Percentiles rank a stretch among this genome's conserved stretches.
These are phyloP conservation scores for Drosophila eohydei DNA, from an alignment of 2,888 invertebrate species.

Conservation along the genomic window DNA sequence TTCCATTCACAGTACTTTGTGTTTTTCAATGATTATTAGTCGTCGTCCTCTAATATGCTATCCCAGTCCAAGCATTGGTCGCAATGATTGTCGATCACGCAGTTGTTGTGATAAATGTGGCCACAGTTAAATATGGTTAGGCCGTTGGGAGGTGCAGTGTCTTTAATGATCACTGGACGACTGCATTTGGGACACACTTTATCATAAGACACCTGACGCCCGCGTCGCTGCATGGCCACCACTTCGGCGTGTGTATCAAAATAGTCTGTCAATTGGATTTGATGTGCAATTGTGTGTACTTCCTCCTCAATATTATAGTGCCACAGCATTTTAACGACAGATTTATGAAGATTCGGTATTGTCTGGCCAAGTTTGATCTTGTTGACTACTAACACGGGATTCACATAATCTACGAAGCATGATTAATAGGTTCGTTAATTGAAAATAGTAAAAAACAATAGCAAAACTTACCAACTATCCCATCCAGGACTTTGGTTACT, in stretches of 20 bases:
- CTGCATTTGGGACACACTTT: conserved; percentile 93
- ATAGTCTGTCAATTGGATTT: conserved; percentile 95
- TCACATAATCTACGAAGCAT: conserved; percentile 89
- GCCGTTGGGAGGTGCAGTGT: conserved; percentile 89
- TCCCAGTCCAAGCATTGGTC: conserved; percentile 56
- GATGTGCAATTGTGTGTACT: conserved; percentile 86
- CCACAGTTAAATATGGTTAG: conserved; percentile 94
- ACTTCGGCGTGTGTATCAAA: conserved; percentile 94
- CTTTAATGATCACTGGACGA: conserved; percentile 90
- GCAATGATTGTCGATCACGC: conserved; percentile 87
- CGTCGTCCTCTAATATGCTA: conserved; percentile 26
- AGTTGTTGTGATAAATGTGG: conserved; percentile 95
- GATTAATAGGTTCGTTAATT: neutral
- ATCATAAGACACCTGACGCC: conserved; percentile 89
- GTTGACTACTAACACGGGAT: conserved; percentile 94
- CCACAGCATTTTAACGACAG: conserved; percentile 96
- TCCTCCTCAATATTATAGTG: conserved; percentile 95
- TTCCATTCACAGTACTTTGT: conserved; percentile 20
- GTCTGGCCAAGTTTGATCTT: conserved; percentile 93
- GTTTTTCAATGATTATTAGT: conserved; percentile 1
- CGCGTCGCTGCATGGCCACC: conserved; percentile 91
- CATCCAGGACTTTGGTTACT: conserved; percentile 87
- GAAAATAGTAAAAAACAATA: neutral
- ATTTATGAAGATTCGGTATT: conserved; percentile 95
- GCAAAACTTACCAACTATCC: conserved; percentile 85